Conservation (phyloP, 2,888 invertebrate genomes). For the Clitarchus hookeri region DNA sequence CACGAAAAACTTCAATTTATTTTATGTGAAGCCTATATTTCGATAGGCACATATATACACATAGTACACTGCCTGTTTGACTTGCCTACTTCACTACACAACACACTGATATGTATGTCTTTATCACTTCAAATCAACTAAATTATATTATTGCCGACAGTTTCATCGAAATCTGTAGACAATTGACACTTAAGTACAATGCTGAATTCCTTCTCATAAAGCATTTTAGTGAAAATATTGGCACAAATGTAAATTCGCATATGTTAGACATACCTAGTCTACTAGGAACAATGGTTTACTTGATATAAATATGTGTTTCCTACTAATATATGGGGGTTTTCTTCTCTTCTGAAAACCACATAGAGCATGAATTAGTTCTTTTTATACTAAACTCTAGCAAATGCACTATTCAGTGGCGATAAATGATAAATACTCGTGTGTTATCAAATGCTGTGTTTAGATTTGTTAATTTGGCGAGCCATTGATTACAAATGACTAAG, state of each 20-base stretch:
- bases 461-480: background rate
- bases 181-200: background rate
- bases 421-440: background rate
- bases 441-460: background rate
- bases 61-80: background rate
- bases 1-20: conserved; percentile 17
- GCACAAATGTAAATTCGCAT: background rate
- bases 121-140: conserved; percentile 5
- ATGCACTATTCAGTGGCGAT: background rate
- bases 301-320: background rate
- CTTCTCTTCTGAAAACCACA: background rate
- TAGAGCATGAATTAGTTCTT: background rate
- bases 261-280: background rate
- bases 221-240: background rate
- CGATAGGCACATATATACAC: conserved; percentile 24
- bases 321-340: background rate
- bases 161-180: background rate
- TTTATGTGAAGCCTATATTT: background rate
- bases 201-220: background rate
- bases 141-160: background rate
- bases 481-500: background rate
- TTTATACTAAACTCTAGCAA: background rate
- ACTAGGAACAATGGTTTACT: conserved; percentile 1
- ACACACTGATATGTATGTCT: conserved; percentile 30
- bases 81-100: conserved; percentile 10